Percentiles rank a stretch among this genome's conserved stretches.
Evolutionary conservation across 2,113 vertebrate genomes (phyloP).

Genomic region (Festucalex cinctus): DNA sequence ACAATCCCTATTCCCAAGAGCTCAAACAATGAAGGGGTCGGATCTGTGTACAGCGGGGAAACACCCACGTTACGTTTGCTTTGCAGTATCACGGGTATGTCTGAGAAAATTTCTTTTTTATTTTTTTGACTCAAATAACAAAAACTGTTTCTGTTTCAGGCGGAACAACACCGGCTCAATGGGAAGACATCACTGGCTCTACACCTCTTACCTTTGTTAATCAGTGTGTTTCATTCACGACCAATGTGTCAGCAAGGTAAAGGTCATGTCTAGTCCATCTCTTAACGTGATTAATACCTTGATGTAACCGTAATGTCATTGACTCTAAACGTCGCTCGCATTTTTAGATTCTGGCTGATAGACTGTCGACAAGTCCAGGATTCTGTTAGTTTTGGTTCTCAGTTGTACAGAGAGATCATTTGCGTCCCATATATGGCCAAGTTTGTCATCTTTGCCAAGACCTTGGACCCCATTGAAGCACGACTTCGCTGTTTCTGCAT

Average conservation of each 20-base stretch:
- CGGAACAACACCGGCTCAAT: conserved; percentile 95
- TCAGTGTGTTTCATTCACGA: conserved; percentile 98
- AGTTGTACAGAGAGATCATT: conserved; percentile 97
- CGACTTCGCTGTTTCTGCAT: conserved; percentile 96
- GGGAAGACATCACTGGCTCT: conserved; percentile 98
- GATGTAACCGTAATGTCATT: neutral
- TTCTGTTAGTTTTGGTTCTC: conserved; percentile 89
- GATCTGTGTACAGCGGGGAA: conserved; percentile 82
- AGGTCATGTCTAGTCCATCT: neutral
- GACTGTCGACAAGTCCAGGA: conserved; percentile 96
- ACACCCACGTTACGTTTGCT: conserved; percentile 89
- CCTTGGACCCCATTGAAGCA: conserved; percentile 93
- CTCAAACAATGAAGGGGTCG: conserved; percentile 76
- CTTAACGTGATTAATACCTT: neutral
- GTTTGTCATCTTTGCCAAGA: conserved; percentile 98
- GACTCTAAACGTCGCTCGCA: conserved; percentile 2
- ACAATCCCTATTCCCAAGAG: conserved; percentile 92
- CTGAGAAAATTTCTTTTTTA: neutral
- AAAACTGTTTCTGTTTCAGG: conserved; percentile 70
- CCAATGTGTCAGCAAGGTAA: conserved; percentile 97
- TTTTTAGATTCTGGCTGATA: conserved; percentile 92
- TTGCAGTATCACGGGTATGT: conserved; percentile 94
- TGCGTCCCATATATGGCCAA: conserved; percentile 99
- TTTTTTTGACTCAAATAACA: neutral
- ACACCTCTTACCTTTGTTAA: conserved; percentile 95